phyloP scores from a whole-genome alignment of 2,888 invertebrate genomes.

The Eucera pruinosa region DNA sequence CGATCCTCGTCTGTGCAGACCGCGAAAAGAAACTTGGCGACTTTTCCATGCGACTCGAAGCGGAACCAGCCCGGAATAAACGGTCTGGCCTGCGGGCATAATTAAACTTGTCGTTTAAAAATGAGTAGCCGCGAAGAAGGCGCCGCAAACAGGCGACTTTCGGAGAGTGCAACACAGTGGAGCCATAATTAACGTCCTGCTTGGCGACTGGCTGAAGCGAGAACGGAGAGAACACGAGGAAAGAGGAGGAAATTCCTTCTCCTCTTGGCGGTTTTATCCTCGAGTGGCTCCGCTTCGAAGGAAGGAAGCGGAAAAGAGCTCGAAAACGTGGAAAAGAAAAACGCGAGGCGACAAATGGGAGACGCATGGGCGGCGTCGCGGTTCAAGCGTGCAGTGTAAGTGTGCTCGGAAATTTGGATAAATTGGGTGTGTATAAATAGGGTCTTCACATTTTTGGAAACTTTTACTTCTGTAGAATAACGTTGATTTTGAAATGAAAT shows the following conservation, averaged over 20 bases:
- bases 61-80: slow-evolving; percentile 57
- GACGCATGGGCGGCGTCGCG: too few species aligned
- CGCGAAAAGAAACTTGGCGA: not conserved
- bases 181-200: slow-evolving; percentile 64
- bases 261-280: slow-evolving; percentile 21
- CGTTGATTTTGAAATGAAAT: too few species aligned
- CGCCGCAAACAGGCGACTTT: slow-evolving; percentile 65
- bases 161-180: slow-evolving; percentile 48
- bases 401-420: too few species aligned
- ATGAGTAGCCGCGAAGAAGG: slow-evolving; percentile 71
- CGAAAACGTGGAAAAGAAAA: slow-evolving; percentile 9
- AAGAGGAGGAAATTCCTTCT: slow-evolving; percentile 19
- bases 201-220: slow-evolving; percentile 30
- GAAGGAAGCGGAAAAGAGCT: slow-evolving; percentile 21
- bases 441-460: too few species aligned
- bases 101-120: slow-evolving; percentile 78
- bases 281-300: slow-evolving; percentile 27
- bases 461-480: too few species aligned
- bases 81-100: slow-evolving; percentile 69
- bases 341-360: slow-evolving; percentile 27
- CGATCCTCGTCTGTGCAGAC: too few species aligned
- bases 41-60: slow-evolving; percentile 9
- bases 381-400: too few species aligned
- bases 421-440: too few species aligned
- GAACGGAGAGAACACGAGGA: not conserved